Base-by-base conservation (phyloP, 2,888 invertebrate genomes). In the Microctonus hyperodae region DNA sequence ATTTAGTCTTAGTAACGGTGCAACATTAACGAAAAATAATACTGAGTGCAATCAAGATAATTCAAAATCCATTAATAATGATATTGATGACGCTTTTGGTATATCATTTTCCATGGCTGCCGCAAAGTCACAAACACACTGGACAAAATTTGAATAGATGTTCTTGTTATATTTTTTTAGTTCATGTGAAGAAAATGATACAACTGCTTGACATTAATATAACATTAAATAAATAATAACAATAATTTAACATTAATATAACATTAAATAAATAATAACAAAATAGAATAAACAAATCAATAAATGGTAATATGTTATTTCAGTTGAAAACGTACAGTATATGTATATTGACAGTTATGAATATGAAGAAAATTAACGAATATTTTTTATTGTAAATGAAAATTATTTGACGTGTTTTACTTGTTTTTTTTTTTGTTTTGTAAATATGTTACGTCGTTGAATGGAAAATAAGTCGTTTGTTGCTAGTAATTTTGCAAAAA, bases 61-160 rank as follows among this genome's bases (percentile, higher is more conserved):
- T 70, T 74, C 79, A 65, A 78, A 74, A 69, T 75, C 74, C 71
- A 77, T 72, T 73, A 76, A 63, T 58, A 78, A 72, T 44, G 44
- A 44, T 70, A 69, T 75, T 72, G 85, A 79, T 78, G 85, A 81
- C 71, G 77, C 83, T 23, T 85, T 85, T 72, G 80, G 77, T 50
- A 72, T 77, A 60, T 73, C 81, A 51, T 74, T 80, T 64, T 80
- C 80, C 58, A 69, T 83, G 37, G 79, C 82, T 67, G 83, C 85
- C 75, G 85, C 86, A 72, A 86, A 86, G 73, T 82, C 85, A 31
- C 86, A 87, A 76, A 86, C 85, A 70, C 87, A 88, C 75, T 88
- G 88, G 88, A 88, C 88, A 67, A 88, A 87, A 80, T 88, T 88
- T 76, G 88, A 88, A 70, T 88, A 81, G 83, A 73, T 60, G 35